A percentile compares a stretch with the other conserved stretches of the same genome.
Conservation (phyloP, 2,888 invertebrate genomes). For the Oscheius onirici region DNA sequence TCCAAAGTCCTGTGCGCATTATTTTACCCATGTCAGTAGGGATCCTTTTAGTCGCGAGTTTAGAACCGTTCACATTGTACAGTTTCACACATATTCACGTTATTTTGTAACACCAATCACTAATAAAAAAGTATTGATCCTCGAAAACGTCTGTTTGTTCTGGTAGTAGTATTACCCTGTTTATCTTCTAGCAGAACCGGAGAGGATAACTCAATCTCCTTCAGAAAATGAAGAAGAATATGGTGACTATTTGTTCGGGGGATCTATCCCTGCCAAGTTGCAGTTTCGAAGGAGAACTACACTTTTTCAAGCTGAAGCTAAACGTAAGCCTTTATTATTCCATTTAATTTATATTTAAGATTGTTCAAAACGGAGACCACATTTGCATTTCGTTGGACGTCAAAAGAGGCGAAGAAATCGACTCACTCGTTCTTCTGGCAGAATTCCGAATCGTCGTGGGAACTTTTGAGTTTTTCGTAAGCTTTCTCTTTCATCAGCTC, state of each 20-base stretch:
- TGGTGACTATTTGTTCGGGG: neutral
- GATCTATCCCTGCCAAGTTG: constrained; percentile 12
- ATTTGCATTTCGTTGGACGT: constrained; percentile 6
- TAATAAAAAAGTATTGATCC: neutral
- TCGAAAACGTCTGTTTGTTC: neutral
- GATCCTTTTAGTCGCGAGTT: neutral
- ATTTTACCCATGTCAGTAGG: constrained; percentile 5
- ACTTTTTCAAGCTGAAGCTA: constrained; percentile 15
- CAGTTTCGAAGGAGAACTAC: constrained; percentile 14
- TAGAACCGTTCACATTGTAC: neutral
- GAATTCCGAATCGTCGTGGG: constrained; percentile 8
- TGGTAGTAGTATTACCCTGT: neutral
- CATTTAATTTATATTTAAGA: neutral
- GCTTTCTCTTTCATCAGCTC: neutral
- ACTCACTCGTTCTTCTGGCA: neutral
- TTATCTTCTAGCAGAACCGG: neutral
- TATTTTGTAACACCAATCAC: neutral
- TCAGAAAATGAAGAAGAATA: neutral
- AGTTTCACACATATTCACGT: neutral
- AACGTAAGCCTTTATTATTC: neutral
- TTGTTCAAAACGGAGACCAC: constrained; percentile 8
- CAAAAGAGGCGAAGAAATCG: constrained; percentile 4
- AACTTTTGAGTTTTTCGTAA: constrained; percentile 5
- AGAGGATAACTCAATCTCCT: too few relatives aligned
- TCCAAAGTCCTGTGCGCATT: constrained; percentile 6